Conservation (phyloP, 2,797 vertebrate species). For the Poecilia gillii region DNA sequence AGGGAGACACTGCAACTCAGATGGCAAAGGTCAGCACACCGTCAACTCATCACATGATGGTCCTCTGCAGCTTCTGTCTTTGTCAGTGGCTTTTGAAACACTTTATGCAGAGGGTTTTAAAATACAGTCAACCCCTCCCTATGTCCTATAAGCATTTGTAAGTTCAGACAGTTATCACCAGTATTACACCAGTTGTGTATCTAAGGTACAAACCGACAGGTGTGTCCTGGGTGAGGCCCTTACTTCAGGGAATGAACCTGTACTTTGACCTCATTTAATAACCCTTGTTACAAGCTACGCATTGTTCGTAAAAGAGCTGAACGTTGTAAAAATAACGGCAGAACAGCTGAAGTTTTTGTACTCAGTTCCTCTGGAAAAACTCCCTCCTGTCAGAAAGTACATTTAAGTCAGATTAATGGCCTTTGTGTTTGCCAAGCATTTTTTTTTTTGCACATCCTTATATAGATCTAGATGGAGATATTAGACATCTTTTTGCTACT, state of each 20-base stretch:
- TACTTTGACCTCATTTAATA: conserved; percentile 46
- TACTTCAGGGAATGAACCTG: conserved; percentile 14
- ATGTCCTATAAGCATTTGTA: neutral
- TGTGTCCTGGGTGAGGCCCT: conserved; percentile 17
- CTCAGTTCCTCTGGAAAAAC: neutral
- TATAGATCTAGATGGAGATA: neutral
- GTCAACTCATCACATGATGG: neutral
- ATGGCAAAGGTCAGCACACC: conserved; percentile 83
- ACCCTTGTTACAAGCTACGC: conserved; percentile 11
- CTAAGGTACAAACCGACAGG: conserved; percentile 9
- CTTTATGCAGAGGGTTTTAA: neutral
- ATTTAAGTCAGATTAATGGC: conserved; percentile 14
- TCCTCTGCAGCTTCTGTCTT: fast-evolving
- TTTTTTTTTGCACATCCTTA: neutral
- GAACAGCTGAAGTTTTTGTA: neutral
- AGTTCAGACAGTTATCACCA: neutral
- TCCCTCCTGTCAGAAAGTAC: neutral
- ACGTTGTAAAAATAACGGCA: conserved; percentile 1
- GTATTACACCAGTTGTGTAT: neutral
- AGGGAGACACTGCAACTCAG: conserved; percentile 83
- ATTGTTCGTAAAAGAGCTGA: conserved; percentile 25
- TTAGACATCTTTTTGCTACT: neutral
- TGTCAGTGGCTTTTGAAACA: neutral
- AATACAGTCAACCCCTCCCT: neutral
- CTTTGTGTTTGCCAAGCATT: neutral